These are phyloP conservation scores for Pseudeuparius sepicola DNA, from an alignment of 2,888 invertebrate genomes.

Conservation along the genomic window DNA sequence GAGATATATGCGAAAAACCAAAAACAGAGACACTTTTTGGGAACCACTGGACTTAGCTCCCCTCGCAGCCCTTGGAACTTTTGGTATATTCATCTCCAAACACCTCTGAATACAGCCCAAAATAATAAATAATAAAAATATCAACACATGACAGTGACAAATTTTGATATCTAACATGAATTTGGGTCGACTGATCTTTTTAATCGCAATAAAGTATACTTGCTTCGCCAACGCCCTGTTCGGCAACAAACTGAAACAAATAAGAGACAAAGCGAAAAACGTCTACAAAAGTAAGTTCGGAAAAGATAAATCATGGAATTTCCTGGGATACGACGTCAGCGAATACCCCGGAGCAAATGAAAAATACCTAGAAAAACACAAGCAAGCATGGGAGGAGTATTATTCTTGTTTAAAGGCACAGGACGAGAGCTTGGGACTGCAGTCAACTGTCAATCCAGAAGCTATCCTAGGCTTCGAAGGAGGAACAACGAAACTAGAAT, in stretches of 20 bases:
- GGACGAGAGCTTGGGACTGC: conserved; percentile 33
- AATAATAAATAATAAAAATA: too few relatives aligned
- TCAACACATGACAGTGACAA: too few relatives aligned
- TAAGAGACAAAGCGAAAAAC: conserved; percentile 34
- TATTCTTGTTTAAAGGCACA: conserved; percentile 42
- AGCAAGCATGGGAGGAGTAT: conserved; percentile 44
- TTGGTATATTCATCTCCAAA: too few relatives aligned
- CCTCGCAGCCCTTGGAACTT: too few relatives aligned
- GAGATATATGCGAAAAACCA: too few relatives aligned
- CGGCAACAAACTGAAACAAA: conserved; percentile 18
- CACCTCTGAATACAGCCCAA: too few relatives aligned
- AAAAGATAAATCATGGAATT: conserved; percentile 34
- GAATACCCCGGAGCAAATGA: conserved; percentile 42
- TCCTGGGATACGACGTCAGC: conserved; percentile 33
- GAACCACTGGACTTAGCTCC: too few relatives aligned
- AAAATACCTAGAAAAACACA: conserved; percentile 35
- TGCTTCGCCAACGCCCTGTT: too few relatives aligned
- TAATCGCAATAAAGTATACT: too few relatives aligned
- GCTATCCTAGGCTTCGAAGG: conserved; percentile 40
- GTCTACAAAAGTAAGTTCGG: conserved; percentile 33
- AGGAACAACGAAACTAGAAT: conserved; percentile 34
- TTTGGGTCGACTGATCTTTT: too few relatives aligned
- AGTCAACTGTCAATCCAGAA: conserved; percentile 35
- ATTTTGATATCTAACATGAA: too few relatives aligned
- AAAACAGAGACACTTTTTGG: too few relatives aligned